Evolutionary conservation across 2,113 vertebrate species (phyloP).

Genomic region (Hirundichthys speculiger): DNA sequence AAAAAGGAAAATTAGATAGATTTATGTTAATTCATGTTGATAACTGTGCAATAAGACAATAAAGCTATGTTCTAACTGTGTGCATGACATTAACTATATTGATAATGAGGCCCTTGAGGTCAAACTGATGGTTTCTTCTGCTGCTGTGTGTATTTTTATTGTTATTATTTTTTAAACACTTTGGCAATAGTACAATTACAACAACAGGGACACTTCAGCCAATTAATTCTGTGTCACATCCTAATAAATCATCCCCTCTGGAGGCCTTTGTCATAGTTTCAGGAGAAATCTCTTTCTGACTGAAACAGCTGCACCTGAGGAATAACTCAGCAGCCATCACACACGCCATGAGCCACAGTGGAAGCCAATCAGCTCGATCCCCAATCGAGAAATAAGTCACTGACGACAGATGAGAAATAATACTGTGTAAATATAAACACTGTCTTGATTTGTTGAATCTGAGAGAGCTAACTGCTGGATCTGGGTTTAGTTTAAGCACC

Average conservation of each 20-base stretch:
- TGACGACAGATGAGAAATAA: constrained; percentile 44
- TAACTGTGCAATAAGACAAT: neutral
- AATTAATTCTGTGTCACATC: constrained; percentile 14
- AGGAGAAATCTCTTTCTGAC: constrained; percentile 24
- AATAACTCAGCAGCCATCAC: constrained; percentile 51
- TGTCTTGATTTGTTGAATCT: constrained; percentile 28
- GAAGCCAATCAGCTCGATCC: constrained; percentile 11
- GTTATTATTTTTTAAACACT: no score
- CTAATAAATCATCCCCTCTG: constrained; percentile 39
- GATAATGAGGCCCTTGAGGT: no score
- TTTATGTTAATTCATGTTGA: neutral
- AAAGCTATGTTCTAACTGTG: constrained; percentile 10
- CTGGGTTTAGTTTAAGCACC: neutral
- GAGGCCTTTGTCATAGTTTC: constrained; percentile 21
- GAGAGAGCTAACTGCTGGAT: neutral
- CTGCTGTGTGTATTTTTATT: no score
- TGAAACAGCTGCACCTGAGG: constrained; percentile 40
- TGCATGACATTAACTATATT: neutral
- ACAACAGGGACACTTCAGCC: neutral
- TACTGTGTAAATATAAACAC: constrained; percentile 23
- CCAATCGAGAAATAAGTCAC: constrained; percentile 24
- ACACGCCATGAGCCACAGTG: constrained; percentile 42
- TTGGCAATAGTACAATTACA: constrained; percentile 24
- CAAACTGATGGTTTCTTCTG: no score
- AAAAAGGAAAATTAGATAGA: neutral